A percentile compares a stretch with the other conserved stretches of the same genome.
These are phyloP conservation scores for Hypotaenidia okinawae DNA, from an alignment of 2,797 vertebrate genomes.

Conservation along the genomic window DNA sequence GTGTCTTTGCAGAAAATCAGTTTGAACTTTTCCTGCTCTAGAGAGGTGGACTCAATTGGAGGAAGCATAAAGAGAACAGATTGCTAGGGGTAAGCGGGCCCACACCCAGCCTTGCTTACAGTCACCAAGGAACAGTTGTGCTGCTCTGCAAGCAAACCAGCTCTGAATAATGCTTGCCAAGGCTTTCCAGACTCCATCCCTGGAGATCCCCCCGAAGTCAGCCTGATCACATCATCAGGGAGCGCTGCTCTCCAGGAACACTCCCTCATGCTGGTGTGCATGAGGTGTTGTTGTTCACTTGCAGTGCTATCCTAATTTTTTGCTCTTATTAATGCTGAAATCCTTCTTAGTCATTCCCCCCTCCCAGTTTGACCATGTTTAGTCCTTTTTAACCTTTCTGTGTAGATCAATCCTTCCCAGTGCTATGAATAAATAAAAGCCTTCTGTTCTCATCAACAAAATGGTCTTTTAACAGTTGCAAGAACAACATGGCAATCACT, in stretches of 20 bases:
- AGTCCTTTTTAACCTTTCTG: conserved; percentile 44
- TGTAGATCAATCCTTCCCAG: conserved; percentile 33
- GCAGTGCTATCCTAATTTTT: not conserved
- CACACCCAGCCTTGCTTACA: not conserved
- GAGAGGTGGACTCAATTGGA: not conserved
- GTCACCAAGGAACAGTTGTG: not conserved
- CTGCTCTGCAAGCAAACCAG: not conserved
- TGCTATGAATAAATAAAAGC: conserved; percentile 62
- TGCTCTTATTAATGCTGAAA: not conserved
- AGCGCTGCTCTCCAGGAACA: not conserved
- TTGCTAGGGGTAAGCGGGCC: not conserved
- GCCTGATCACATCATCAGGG: not conserved
- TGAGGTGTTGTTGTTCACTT: not conserved
- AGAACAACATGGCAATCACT: conserved; percentile 51
- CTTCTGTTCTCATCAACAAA: conserved; percentile 69
- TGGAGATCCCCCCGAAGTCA: not conserved
- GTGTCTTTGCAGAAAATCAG: not conserved
- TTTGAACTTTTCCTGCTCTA: not conserved
- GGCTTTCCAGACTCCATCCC: not conserved
- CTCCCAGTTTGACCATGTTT: not conserved
- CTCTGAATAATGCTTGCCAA: not conserved
- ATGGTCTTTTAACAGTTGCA: conserved; percentile 59
- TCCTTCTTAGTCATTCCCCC: not conserved
- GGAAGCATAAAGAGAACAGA: not conserved
- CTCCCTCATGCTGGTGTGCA: not conserved